A percentile compares a stretch with the other conserved stretches of the same genome.
phyloP scores from a whole-genome alignment of 2,888 invertebrate species.

The Caenorhabditis drosophilae region DNA sequence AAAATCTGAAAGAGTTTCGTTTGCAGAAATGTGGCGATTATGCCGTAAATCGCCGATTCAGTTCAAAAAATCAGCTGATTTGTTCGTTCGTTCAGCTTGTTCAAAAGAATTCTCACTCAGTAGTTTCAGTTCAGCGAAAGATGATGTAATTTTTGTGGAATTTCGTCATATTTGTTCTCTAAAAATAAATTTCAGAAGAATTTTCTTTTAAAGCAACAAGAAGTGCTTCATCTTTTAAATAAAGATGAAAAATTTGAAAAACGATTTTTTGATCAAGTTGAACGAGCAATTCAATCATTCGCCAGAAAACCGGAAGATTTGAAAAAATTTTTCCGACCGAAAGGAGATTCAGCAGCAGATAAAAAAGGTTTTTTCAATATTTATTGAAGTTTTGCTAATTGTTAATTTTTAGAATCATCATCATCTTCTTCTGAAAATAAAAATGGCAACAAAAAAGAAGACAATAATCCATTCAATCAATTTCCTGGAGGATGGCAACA shows the following conservation, averaged over 20 bases:
- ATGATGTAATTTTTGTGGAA: not conserved
- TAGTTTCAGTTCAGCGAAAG: not conserved
- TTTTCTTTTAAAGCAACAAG: slow-evolving; percentile 29
- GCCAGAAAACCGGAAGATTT: slow-evolving; percentile 35
- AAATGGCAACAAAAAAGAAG: slow-evolving; percentile 21
- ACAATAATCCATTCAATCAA: slow-evolving; percentile 29
- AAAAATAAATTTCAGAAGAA: slow-evolving; percentile 11
- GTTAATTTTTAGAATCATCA: slow-evolving; percentile 17
- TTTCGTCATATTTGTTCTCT: not conserved
- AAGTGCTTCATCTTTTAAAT: slow-evolving; percentile 40
- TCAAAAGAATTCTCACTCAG: slow-evolving; percentile 17
- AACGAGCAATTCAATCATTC: slow-evolving; percentile 32
- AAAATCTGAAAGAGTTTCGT: not conserved
- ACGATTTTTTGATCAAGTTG: slow-evolving; percentile 40
- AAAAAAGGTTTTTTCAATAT: too few species aligned
- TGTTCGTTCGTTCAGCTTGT: slow-evolving; percentile 8
- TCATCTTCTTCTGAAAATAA: slow-evolving; percentile 14
- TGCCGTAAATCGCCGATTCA: slow-evolving; percentile 34
- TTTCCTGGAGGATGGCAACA: slow-evolving; percentile 55
- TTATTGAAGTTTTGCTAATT: too few species aligned
- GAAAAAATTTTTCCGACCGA: slow-evolving; percentile 38
- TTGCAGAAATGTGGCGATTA: slow-evolving; percentile 33
- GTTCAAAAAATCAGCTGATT: slow-evolving; percentile 17
- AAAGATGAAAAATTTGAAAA: slow-evolving; percentile 52
- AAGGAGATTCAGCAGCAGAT: slow-evolving; percentile 6